Conservation (phyloP, 2,113 vertebrate species). For the Corynorhinus townsendii region DNA sequence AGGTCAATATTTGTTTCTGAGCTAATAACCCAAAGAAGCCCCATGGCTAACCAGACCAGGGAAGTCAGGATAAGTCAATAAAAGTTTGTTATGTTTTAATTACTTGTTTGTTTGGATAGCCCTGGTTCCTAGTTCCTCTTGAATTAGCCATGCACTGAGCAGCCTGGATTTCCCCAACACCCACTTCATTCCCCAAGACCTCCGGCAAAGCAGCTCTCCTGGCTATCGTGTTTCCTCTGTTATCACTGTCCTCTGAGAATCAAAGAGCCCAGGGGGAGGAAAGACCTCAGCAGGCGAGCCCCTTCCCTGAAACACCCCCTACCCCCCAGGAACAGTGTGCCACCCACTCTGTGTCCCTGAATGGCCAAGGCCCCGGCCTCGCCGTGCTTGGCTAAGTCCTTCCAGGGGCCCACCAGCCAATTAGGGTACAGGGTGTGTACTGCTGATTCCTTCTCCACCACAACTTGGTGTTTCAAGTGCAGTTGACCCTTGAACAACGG, state of each 20-base stretch:
- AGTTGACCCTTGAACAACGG: not conserved
- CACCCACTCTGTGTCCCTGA: not conserved
- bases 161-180: not conserved
- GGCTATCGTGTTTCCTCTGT: not conserved
- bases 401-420: not conserved
- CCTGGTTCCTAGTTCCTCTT: not conserved
- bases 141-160: not conserved
- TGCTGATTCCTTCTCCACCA: not conserved
- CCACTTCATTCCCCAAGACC: not conserved
- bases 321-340: not conserved
- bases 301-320: not conserved
- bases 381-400: not conserved
- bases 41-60: not conserved
- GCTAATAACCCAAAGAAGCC: not conserved
- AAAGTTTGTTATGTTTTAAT: not conserved
- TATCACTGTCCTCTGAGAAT: not conserved
- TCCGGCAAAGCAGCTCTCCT: not conserved
- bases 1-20: not conserved
- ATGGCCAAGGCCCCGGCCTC: not conserved
- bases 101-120: not conserved
- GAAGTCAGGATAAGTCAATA: not conserved
- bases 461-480: too few species aligned
- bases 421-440: rapidly evolving
- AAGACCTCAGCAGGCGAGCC: not conserved
- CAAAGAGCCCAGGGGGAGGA: not conserved